Evolutionary conservation across 1,140 invertebrate species (phyloP), one percentile per base, ranked within the genome.

Genomic region (Drosophila sp.): DNA sequence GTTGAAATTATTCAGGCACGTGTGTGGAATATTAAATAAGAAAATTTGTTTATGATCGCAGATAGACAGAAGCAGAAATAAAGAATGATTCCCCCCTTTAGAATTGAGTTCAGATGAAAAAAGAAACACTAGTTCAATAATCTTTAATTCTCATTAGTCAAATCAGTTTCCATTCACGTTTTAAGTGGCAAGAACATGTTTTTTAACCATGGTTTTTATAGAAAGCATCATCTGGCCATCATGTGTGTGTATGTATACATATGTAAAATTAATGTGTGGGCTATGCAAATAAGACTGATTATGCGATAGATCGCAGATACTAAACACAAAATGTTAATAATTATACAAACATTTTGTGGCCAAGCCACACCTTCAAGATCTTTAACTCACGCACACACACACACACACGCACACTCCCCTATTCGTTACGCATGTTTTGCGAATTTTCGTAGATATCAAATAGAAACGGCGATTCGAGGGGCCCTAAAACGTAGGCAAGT

Each of bases 1-100:
- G 75, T 72, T 75, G 60, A 86, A 72, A 64, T 86, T 82, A 87
- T 82, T 70, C 79, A 60, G 25, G 29, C 70, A 71, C 79, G 83
- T 82, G 82, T 54, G 7, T 47, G 5, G 82, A 50, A 79, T 82
- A 50, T 60, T 35, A 57, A 85, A 66, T 76, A 56, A 25, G 23
- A 60, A 40, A 62, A 67, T 71, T 44, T 32, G 61, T 57, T 29
- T 64, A 47, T 47, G n/a, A 62, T 64, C 33, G 58, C 23, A 79
- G 65, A 76, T 70, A 56, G 76, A 63, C 2, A 69, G 67, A 69
- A 74, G 69, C 25, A 72, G 6, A 50, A 50, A 50, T 50, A 50
- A 27, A 50, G 6, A 27, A 8, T 27, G 25, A 27, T 50, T 27
- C 8, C 10, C 44, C 8, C 27, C 23, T 50, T 50, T 50, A 50